phyloP scores from a whole-genome alignment of 2,888 invertebrate species.

The Eristalinus sepulchralis region DNA sequence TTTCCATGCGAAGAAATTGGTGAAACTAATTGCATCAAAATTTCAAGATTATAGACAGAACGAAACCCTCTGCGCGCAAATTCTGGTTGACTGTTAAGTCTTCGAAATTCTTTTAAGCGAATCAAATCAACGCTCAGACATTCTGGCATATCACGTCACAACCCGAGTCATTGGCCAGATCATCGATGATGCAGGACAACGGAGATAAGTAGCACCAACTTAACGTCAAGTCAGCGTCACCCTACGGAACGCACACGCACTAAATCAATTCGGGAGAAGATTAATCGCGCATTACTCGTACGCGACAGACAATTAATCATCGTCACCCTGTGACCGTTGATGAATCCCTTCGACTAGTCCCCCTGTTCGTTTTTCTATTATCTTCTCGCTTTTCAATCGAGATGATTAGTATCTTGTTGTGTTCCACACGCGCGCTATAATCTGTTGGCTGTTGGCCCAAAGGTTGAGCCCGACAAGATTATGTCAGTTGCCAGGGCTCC shows the following conservation, averaged over 20 bases:
- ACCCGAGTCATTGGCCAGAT: no score
- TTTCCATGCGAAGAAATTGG: no score
- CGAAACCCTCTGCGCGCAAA: no score
- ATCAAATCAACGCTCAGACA: no score
- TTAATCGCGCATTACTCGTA: conserved; percentile 49
- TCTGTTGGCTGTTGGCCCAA: background rate
- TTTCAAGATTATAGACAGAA: no score
- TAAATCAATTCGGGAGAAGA: conserved; percentile 64
- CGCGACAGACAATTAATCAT: conserved; percentile 66
- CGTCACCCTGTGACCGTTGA: conserved; percentile 54
- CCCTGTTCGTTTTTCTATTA: conserved; percentile 18
- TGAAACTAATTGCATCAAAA: no score
- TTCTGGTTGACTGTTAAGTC: no score
- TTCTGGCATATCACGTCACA: no score
- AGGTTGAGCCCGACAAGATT: conserved; percentile 13
- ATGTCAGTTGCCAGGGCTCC: conserved; percentile 45
- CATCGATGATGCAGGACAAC: background rate
- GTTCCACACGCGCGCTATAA: background rate
- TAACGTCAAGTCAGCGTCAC: conserved; percentile 9
- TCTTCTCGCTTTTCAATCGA: conserved; percentile 45
- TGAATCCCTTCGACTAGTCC: conserved; percentile 34
- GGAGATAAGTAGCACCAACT: background rate
- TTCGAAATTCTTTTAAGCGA: no score
- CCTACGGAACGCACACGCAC: conserved; percentile 9
- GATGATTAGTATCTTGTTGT: conserved; percentile 61